Percentiles rank a stretch among this genome's conserved stretches.
These are phyloP conservation scores for Bufo gargarizans DNA, from an alignment of 2,113 vertebrate species.

Conservation along the genomic window DNA sequence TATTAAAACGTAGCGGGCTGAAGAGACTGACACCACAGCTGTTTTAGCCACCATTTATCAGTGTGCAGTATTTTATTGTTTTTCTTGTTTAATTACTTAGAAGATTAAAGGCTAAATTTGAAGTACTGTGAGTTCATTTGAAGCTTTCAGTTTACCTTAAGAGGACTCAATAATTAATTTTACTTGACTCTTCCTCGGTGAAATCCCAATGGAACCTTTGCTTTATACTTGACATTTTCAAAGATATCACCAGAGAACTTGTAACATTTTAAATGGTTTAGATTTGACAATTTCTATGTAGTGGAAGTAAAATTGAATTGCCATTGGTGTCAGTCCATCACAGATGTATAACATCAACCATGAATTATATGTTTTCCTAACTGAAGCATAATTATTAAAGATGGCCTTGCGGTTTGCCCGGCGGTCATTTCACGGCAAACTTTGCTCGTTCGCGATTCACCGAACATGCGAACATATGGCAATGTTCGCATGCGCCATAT, in stretches of 20 bases:
- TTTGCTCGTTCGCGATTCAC: too few species aligned
- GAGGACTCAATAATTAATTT: constrained; percentile 10
- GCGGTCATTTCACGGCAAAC: too few species aligned
- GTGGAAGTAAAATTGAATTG: constrained; percentile 5
- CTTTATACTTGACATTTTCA: constrained; percentile 24
- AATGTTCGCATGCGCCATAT: too few species aligned
- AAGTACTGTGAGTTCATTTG: not conserved
- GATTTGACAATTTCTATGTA: constrained; percentile 10
- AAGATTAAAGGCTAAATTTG: constrained; percentile 28
- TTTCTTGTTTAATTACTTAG: constrained; percentile 22
- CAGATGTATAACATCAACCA: constrained; percentile 18
- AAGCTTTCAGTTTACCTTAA: constrained; percentile 10
- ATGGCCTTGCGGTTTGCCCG: too few species aligned
- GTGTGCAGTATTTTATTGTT: not conserved
- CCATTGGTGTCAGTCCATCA: constrained; percentile 27
- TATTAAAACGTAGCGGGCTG: not conserved
- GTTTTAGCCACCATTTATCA: constrained; percentile 15
- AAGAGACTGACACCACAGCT: not conserved
- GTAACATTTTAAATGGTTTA: not conserved
- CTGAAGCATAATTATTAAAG: not conserved
- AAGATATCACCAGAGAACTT: not conserved
- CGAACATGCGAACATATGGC: too few species aligned
- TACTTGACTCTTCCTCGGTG: not conserved
- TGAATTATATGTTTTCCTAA: constrained; percentile 18
- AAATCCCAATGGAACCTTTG: constrained; percentile 9